Evolutionary conservation across 2,888 invertebrate species (phyloP).

Genomic region (Eupithecia pulchellata): DNA sequence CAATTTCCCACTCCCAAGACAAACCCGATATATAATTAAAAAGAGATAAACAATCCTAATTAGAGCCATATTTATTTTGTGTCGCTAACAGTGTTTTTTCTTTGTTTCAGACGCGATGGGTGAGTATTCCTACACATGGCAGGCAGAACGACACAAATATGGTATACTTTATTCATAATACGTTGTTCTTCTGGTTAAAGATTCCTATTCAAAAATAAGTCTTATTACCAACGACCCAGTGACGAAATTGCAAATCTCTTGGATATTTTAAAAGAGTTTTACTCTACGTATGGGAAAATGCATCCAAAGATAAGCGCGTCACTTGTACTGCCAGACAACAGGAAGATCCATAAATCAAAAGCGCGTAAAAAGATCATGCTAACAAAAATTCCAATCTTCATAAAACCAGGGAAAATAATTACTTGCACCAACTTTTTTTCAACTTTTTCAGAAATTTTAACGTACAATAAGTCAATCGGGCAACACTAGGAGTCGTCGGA

Average conservation of each 20-base stretch:
- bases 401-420: constrained; percentile 82
- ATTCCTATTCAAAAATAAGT: not conserved
- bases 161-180: not conserved
- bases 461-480: constrained; percentile 81
- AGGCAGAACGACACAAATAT: constrained; percentile 60
- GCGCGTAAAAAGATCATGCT: constrained; percentile 72
- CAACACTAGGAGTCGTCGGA: constrained; percentile 84
- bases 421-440: constrained; percentile 57
- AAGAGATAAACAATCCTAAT: constrained; percentile 41
- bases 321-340: constrained; percentile 48
- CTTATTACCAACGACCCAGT: not conserved
- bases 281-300: constrained; percentile 8
- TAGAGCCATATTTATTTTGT: constrained; percentile 46
- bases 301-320: constrained; percentile 16
- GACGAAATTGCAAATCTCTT: not conserved
- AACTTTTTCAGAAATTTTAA: constrained; percentile 37
- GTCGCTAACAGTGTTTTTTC: constrained; percentile 57
- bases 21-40: constrained; percentile 40
- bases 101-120: constrained; percentile 93
- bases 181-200: not conserved
- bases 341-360: constrained; percentile 76
- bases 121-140: constrained; percentile 80
- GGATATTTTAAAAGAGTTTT: not conserved
- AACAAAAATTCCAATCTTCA: constrained; percentile 82
- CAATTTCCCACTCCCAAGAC: constrained; percentile 37